Percentiles rank a stretch among this genome's conserved stretches.
phyloP scores from a whole-genome alignment of 1,140 invertebrate species.

The Cecropterus lyciades region DNA sequence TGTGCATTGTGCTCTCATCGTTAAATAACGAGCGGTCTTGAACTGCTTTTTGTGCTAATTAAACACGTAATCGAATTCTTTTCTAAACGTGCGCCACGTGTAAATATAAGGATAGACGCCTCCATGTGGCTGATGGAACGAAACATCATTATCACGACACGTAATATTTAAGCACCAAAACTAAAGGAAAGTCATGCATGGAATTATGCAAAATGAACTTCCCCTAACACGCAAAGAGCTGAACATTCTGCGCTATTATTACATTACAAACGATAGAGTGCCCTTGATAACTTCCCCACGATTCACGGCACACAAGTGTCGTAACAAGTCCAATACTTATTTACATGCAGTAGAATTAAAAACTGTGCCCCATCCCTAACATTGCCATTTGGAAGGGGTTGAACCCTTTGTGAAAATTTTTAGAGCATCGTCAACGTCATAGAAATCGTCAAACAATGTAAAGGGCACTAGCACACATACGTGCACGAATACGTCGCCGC shows the following conservation, averaged over 20 bases:
- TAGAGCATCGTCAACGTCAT: slow-evolving; percentile 63
- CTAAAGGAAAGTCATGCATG: slow-evolving; percentile 34
- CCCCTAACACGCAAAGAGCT: slow-evolving; percentile 59
- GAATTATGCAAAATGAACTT: slow-evolving; percentile 50
- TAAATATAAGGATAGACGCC: slow-evolving; percentile 17
- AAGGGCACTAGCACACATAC: slow-evolving; percentile 57
- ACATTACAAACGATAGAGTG: slow-evolving; percentile 77
- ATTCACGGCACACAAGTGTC: slow-evolving; percentile 77
- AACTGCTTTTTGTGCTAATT: slow-evolving; percentile 35
- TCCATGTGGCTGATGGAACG: background rate
- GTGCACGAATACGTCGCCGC: slow-evolving; percentile 42
- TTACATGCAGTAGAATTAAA: slow-evolving; percentile 81
- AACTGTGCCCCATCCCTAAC: slow-evolving; percentile 76
- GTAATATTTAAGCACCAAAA: slow-evolving; percentile 18
- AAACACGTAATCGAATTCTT: slow-evolving; percentile 29
- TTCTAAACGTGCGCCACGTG: slow-evolving; percentile 10
- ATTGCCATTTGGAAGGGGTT: slow-evolving; percentile 73
- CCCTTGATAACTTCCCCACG: slow-evolving; percentile 78
- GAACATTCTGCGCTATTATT: slow-evolving; percentile 77
- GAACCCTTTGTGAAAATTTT: slow-evolving; percentile 78
- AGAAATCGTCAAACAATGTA: slow-evolving; percentile 60
- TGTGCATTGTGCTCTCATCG: slow-evolving; percentile 16
- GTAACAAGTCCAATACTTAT: slow-evolving; percentile 82
- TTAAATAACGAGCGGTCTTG: slow-evolving; percentile 24
- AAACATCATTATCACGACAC: slow-evolving; percentile 6